Conservation (phyloP, 2,113 vertebrate genomes). For the Pelmatolapia mariae region DNA sequence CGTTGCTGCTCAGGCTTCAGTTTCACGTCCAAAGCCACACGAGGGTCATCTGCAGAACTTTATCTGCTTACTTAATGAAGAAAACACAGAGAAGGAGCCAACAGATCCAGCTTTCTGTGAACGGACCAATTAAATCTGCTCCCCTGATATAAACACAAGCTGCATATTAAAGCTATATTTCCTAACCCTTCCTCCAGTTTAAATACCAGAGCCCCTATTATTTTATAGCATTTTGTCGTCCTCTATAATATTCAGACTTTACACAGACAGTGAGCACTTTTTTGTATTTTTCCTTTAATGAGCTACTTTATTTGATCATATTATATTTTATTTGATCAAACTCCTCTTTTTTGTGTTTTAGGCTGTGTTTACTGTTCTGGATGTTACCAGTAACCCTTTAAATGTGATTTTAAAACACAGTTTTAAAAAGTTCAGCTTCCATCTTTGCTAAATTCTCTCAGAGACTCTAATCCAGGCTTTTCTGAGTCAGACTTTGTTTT, state of each 20-base stretch:
- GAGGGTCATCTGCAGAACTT: background rate
- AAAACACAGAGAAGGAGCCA: background rate
- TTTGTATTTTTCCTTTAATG: background rate
- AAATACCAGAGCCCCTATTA: background rate
- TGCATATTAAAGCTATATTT: background rate
- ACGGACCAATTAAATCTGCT: background rate
- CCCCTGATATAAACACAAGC: background rate
- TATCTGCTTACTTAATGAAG: background rate
- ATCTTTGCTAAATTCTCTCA: background rate
- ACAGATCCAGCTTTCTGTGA: background rate
- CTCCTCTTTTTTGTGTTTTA: background rate
- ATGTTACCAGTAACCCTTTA: rapidly evolving
- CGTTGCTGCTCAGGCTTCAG: background rate
- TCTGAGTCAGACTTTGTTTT: background rate
- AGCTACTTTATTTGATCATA: background rate
- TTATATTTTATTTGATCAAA: rapidly evolving
- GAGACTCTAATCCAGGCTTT: background rate
- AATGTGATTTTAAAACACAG: background rate
- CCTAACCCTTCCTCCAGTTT: background rate
- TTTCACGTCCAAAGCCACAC: background rate
- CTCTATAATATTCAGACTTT: background rate
- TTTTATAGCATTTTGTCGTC: background rate
- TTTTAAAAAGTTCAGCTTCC: background rate
- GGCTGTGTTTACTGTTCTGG: background rate
- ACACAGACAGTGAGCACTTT: background rate